These are phyloP conservation scores for Leptinotarsa texana DNA, from an alignment of 1,140 invertebrate genomes.

Conservation along the genomic window DNA sequence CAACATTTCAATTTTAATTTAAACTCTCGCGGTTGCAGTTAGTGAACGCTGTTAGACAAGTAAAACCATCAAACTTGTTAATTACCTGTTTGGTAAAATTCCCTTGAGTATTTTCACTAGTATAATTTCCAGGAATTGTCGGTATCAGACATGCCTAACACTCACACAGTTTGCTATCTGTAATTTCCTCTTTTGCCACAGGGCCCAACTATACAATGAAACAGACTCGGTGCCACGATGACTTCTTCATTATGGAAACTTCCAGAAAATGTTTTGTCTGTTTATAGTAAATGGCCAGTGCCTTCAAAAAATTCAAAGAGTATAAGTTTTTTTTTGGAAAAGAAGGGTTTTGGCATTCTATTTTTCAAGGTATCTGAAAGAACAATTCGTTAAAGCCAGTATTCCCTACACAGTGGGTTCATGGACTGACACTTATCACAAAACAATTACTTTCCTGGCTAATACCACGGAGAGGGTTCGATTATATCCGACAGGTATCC, in stretches of 20 bases:
- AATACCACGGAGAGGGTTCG: too few relatives aligned
- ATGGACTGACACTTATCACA: too few relatives aligned
- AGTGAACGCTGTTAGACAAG: conserved; percentile 42
- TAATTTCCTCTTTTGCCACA: conserved; percentile 48
- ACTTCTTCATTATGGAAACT: not conserved
- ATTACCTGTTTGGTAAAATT: conserved; percentile 56
- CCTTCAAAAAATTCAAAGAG: too few relatives aligned
- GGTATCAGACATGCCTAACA: conserved; percentile 51
- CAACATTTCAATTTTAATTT: conserved; percentile 53
- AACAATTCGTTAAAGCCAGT: too few relatives aligned
- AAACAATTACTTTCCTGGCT: too few relatives aligned
- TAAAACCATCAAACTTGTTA: conserved; percentile 57
- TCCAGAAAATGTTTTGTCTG: not conserved
- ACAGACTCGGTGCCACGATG: conserved; percentile 18
- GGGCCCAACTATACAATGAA: conserved; percentile 37
- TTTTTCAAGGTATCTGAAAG: too few relatives aligned
- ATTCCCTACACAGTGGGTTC: too few relatives aligned
- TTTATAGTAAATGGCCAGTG: not conserved
- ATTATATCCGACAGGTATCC: too few relatives aligned
- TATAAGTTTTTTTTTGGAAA: too few relatives aligned
- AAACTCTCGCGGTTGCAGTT: conserved; percentile 36
- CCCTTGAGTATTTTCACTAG: conserved; percentile 54
- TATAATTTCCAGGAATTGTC: conserved; percentile 55
- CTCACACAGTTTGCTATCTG: conserved; percentile 42
- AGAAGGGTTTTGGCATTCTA: too few relatives aligned